Base-by-base conservation (phyloP, 2,888 invertebrate species). In the Ectobius pallidus region DNA sequence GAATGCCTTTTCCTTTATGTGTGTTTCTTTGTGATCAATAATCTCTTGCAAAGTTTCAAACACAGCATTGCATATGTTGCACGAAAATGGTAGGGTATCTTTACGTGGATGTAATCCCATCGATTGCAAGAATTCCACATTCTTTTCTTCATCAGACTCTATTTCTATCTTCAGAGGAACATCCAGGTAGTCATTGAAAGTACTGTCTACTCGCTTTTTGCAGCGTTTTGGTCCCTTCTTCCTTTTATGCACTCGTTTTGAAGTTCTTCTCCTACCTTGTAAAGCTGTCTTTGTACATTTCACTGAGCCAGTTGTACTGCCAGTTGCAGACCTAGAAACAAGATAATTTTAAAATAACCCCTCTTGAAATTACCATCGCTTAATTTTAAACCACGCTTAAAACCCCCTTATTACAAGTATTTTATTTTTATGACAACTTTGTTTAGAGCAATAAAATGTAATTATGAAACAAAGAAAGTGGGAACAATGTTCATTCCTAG, bases 41-140 rank as follows among this genome's bases (percentile, higher is more conserved):
- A 76, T 34, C 22, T 75, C 25, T 9, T 73, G 39, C 1, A 74
- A 63, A 34, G 75, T 73, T 72, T 78, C 77, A 68, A 76, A 78
- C 14, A 73, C 58, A 34, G 77, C 76, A 46, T 74, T 71, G 70
- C 78, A 78, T 34, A 77, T 68, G 42, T 76, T 71, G 70, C 78
- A 78, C 25, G 72, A 39, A 65, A 77, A 75, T 3, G 78, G 76
- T n/a, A 58, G n/a, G 14, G 14, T 6, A 3, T 58, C 25, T 58
- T n/a, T 32, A 6, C 27, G 58, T 14, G 30, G 3, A 25, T 25
- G 58, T 25, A 30, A 14, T n/a, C 30, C 58, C 0, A 4, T 16
- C n/a, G 58, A 20, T 25, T 30, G 30, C 58, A 58, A 30, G 2
- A 16, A 25, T n/a, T 32, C 14, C 58, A 58, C 14, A 30, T 58